Evolutionary conservation across 2,797 vertebrate genomes (phyloP).

Genomic region (Micromesistius poutassou): DNA sequence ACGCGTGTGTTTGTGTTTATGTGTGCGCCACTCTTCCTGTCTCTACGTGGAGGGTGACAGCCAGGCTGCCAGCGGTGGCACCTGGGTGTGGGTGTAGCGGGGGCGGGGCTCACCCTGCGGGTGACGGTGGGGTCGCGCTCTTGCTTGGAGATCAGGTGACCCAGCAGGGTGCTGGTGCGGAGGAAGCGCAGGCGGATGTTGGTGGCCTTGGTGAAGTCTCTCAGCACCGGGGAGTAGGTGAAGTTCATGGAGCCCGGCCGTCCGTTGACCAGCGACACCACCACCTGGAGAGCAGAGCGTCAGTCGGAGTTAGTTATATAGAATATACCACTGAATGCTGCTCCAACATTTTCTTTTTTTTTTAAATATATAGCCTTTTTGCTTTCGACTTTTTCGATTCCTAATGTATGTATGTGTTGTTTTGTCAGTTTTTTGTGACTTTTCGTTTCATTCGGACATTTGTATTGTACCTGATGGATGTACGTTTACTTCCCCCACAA

Average conservation of each 20-base stretch:
- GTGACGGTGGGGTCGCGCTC: slow-evolving; percentile 87
- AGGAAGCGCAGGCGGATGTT: slow-evolving; percentile 88
- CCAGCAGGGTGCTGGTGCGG: slow-evolving; percentile 86
- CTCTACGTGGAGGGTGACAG: background rate
- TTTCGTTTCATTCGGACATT: no score
- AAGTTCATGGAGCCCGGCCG: slow-evolving; percentile 87
- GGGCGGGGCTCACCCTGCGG: slow-evolving; percentile 79
- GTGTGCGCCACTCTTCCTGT: background rate
- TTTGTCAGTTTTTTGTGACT: no score
- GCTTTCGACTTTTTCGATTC: no score
- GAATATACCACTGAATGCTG: no score
- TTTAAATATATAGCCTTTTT: no score
- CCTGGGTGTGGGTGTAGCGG: slow-evolving; percentile 27
- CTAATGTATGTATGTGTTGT: no score
- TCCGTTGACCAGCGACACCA: slow-evolving; percentile 87
- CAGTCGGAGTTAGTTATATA: slow-evolving; percentile 10
- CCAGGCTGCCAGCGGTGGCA: slow-evolving; percentile 32
- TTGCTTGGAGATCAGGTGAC: slow-evolving; percentile 89
- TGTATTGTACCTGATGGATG: no score
- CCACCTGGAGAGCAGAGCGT: slow-evolving; percentile 68
- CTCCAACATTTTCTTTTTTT: no score
- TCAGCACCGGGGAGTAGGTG: slow-evolving; percentile 79
- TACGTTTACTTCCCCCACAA: no score
- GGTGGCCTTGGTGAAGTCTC: slow-evolving; percentile 88
- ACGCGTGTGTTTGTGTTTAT: background rate